A percentile compares a stretch with the other conserved stretches of the same genome.
Conservation (phyloP, 2,888 invertebrate genomes). For the Melieria omissa region DNA sequence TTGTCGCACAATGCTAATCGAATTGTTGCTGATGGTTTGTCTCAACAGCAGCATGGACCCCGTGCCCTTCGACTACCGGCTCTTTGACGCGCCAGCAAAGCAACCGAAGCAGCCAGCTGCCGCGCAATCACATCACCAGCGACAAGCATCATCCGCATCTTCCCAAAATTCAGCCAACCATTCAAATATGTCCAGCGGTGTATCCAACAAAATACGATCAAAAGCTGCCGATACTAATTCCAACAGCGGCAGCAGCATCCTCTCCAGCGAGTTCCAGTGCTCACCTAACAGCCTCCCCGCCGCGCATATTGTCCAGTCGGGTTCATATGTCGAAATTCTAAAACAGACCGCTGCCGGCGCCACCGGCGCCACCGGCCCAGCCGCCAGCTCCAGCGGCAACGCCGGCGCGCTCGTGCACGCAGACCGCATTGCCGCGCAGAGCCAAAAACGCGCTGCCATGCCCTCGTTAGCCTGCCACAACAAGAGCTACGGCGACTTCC, state of each 20-base stretch:
- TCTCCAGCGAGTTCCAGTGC: conserved; percentile 51
- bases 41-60: conserved; percentile 61
- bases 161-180: conserved; percentile 58
- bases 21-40: conserved; percentile 7
- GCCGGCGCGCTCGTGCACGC: conserved; percentile 11
- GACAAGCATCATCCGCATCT: conserved; percentile 54
- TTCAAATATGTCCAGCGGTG: conserved; percentile 60
- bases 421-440: conserved; percentile 17
- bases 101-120: conserved; percentile 52
- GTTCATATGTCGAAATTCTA: conserved; percentile 63
- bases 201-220: conserved; percentile 57
- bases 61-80: conserved; percentile 63
- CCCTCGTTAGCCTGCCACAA: conserved; percentile 52
- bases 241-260: conserved; percentile 52
- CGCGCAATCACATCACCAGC: conserved; percentile 51
- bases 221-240: conserved; percentile 57
- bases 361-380: conserved; percentile 38
- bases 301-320: conserved; percentile 59
- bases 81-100: conserved; percentile 64
- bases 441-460: conserved; percentile 29
- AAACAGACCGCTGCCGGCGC: conserved; percentile 44
- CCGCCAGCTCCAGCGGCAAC: conserved; percentile 1
- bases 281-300: conserved; percentile 49
- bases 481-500: conserved; percentile 62
- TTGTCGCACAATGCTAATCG: conserved; percentile 8